Base-by-base conservation (phyloP, 2,113 vertebrate species). In the Notiomystis cincta region DNA sequence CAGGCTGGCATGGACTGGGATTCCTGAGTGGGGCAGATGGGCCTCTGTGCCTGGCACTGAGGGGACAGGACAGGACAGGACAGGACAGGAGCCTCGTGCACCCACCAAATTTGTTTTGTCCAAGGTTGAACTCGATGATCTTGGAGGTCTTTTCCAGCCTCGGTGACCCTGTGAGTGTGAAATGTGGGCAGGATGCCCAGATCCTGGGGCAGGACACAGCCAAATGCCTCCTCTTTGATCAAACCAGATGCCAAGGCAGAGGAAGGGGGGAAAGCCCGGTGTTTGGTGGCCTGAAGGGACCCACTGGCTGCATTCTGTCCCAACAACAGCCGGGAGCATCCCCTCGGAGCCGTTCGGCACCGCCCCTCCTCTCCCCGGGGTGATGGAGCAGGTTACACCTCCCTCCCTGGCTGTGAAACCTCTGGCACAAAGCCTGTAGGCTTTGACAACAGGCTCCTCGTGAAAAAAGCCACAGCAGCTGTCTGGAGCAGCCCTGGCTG, bases 41-140 rank as follows among this genome's bases (percentile, higher is more conserved):
- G 1, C 8, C 20, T 0, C 0, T 31, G 31, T 53, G 30, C 16
- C 45, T 31, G 11, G 19, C 3, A 13, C 8, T 0, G 2, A 22
- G 47, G 21, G 35, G 6, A 44, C 2, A 5, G 42, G 18, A 24
- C 4, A n/a, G n/a, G n/a, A n/a, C n/a, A n/a, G n/a, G n/a, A n/a
- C n/a, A n/a, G 35, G 6, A 44, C 2, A 5, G 42, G 18, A 24
- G 3, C 14, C 19, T 33, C 0, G 0, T 31, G 45, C 31, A 61
- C 37, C 19, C 82, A 70, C 60, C 1, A 13, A 2, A 35, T 7
- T 4, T 10, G 13, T 30, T 33, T 37, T 31, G 9, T 25, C 10
- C 21, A 4, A 45, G 23, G 24, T 9, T 40, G 69, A 33, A 21
- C 53, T 53, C 2, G 1, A 1, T 1, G 15, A 9, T 9, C 28